These are phyloP conservation scores for Leptogaster cylindrica DNA, from an alignment of 2,888 invertebrate genomes.

Conservation along the genomic window DNA sequence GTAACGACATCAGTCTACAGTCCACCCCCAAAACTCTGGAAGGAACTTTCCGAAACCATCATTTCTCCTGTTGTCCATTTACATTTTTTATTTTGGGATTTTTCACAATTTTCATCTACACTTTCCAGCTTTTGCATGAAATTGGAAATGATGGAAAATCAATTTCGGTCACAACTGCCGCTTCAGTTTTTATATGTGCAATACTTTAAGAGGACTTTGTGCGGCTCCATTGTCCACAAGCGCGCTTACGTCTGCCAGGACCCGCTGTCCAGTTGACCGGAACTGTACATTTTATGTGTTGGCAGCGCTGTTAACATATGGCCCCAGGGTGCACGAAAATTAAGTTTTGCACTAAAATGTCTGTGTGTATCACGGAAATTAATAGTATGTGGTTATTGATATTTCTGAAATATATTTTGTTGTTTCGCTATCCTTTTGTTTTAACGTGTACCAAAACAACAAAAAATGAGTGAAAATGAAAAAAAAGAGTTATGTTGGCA, in stretches of 20 bases:
- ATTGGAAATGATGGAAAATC: constrained; percentile 32
- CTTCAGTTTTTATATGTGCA: neutral
- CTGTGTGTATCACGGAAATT: constrained; percentile 30
- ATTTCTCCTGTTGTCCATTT: too few species aligned
- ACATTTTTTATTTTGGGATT: too few species aligned
- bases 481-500: constrained; percentile 5
- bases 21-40: too few species aligned
- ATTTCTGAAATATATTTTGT: constrained; percentile 26
- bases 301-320: constrained; percentile 35
- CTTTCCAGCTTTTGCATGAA: neutral
- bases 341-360: constrained; percentile 26
- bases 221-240: constrained; percentile 3
- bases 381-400: constrained; percentile 35
- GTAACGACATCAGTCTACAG: too few species aligned
- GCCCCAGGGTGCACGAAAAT: constrained; percentile 33
- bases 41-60: too few species aligned
- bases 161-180: constrained; percentile 33
- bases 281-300: constrained; percentile 30
- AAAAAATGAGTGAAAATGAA: neutral
- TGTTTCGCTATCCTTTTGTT: constrained; percentile 17
- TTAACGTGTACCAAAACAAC: neutral
- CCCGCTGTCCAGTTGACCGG: constrained; percentile 9
- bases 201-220: constrained; percentile 11
- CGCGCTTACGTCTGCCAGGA: neutral
- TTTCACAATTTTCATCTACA: too few species aligned